Conservation (phyloP, 2,113 vertebrate species). For the Polypterus senegalus region DNA sequence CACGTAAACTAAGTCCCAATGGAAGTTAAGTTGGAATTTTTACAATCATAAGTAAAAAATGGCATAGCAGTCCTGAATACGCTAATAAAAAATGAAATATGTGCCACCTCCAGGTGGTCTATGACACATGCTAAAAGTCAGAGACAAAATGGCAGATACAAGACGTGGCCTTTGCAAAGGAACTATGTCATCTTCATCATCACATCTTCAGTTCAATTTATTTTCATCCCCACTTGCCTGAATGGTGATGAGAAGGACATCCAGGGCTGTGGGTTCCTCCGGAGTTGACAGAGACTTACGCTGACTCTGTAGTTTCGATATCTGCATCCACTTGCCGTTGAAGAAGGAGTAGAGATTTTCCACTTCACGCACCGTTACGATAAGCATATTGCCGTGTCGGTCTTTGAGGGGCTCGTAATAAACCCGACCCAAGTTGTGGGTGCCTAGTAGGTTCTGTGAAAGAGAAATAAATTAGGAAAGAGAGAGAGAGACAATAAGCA, state of each 20-base stretch:
- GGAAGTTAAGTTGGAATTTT: no score
- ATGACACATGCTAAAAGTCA: no score
- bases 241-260: constrained; percentile 91
- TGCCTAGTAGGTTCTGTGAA: constrained; percentile 79
- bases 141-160: no score
- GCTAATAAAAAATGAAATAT: no score
- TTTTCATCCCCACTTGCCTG: constrained; percentile 54
- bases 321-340: constrained; percentile 87
- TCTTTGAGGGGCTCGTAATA: constrained; percentile 96
- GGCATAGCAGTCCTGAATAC: no score
- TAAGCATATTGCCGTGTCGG: constrained; percentile 83
- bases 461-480: constrained; percentile 21
- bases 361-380: constrained; percentile 78
- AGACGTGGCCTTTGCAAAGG: no score
- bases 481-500: neutral
- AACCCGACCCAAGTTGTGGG: constrained; percentile 83
- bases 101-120: no score
- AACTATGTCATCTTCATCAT: no score
- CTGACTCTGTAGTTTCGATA: constrained; percentile 92
- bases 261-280: constrained; percentile 88
- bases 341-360: constrained; percentile 79
- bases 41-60: no score
- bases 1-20: no score
- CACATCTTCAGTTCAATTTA: no score
- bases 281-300: constrained; percentile 94